phyloP scores from a whole-genome alignment of 2,888 invertebrate species.

The Abrostola tripartita region DNA sequence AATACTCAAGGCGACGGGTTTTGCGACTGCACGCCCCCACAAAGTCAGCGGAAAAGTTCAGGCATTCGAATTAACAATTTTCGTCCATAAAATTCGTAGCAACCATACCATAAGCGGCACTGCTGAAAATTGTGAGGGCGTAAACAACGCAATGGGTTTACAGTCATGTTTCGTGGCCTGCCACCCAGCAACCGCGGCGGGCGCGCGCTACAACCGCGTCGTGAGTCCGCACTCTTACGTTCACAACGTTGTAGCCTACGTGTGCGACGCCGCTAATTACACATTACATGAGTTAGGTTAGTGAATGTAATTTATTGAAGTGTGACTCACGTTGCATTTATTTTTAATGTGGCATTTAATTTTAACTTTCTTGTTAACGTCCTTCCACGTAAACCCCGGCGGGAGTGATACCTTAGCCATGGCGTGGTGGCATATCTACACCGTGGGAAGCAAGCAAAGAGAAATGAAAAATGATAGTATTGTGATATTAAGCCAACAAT shows the following conservation, averaged over 20 bases:
- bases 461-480: slow-evolving; percentile 67
- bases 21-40: not conserved
- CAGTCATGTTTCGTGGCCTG: not conserved
- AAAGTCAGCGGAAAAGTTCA: not conserved
- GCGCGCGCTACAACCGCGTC: slow-evolving; percentile 7
- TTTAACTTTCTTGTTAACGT: slow-evolving; percentile 80
- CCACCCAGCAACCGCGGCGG: not conserved
- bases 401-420: slow-evolving; percentile 79
- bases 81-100: not conserved
- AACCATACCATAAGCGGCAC: not conserved
- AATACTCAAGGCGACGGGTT: not conserved
- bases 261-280: slow-evolving; percentile 44
- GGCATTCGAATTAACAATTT: not conserved
- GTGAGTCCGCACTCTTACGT: slow-evolving; percentile 20
- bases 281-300: slow-evolving; percentile 49
- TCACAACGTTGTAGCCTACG: slow-evolving; percentile 42
- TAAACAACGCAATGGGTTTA: not conserved
- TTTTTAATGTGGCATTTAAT: slow-evolving; percentile 76
- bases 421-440: slow-evolving; percentile 80
- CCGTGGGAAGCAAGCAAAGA: slow-evolving; percentile 77
- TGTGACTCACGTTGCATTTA: slow-evolving; percentile 77
- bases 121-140: not conserved
- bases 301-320: slow-evolving; percentile 54
- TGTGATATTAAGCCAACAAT: slow-evolving; percentile 59
- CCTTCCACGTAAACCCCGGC: slow-evolving; percentile 84